phyloP scores from a whole-genome alignment of 2,888 invertebrate species.

The Altica lythri region DNA sequence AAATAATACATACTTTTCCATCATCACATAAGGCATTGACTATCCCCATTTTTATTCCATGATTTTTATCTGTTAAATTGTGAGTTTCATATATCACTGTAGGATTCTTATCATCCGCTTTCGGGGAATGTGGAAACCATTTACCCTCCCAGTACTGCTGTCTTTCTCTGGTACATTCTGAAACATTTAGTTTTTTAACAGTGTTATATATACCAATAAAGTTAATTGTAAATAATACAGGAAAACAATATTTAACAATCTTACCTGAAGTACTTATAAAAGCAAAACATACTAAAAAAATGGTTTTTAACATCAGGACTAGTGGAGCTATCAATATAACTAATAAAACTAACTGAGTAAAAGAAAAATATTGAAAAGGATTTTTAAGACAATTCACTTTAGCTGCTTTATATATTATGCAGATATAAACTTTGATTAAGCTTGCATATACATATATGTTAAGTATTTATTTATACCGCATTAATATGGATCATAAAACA shows the following conservation, averaged over 20 bases:
- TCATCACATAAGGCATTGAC: conserved; percentile 65
- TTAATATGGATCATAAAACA: too few species aligned
- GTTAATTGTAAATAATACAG: too few species aligned
- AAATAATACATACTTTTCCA: conserved; percentile 61
- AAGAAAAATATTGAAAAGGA: conserved; percentile 29
- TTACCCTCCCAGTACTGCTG: conserved; percentile 54
- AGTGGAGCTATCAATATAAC: conserved; percentile 32
- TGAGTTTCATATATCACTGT: conserved; percentile 30
- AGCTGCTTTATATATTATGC: too few species aligned
- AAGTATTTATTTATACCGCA: too few species aligned
- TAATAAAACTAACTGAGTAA: conserved; percentile 29
- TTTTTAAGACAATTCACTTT: too few species aligned
- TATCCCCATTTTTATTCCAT: conserved; percentile 64
- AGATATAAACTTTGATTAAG: too few species aligned
- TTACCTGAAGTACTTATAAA: conserved; percentile 39
- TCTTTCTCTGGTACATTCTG: too few species aligned
- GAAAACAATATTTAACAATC: conserved; percentile 10
- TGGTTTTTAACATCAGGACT: conserved; percentile 42
- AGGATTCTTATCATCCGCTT: conserved; percentile 41
- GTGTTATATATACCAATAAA: too few species aligned
- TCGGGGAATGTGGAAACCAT: conserved; percentile 55
- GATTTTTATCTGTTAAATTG: conserved; percentile 44
- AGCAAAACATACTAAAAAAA: conserved; percentile 39
- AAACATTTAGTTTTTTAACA: too few species aligned
- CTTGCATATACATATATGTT: too few species aligned